phyloP scores from a whole-genome alignment of 2,113 vertebrate species.

The Ariopsis seemanni region DNA sequence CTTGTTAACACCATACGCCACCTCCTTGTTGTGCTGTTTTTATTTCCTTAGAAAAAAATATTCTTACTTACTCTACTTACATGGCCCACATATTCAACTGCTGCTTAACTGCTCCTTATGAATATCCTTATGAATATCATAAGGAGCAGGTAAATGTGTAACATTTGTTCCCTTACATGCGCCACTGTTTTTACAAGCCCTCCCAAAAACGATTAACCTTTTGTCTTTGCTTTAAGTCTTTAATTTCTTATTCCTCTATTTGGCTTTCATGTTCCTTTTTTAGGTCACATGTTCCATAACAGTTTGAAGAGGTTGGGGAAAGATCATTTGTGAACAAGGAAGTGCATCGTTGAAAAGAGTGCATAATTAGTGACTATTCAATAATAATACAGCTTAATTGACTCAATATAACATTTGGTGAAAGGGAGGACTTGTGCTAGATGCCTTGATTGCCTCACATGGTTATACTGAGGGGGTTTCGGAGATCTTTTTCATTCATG shows the following conservation, averaged over 20 bases:
- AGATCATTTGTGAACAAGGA: constrained; percentile 59
- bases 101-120: constrained; percentile 20
- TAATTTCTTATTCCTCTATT: constrained; percentile 51
- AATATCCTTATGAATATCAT: neutral
- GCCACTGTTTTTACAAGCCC: neutral
- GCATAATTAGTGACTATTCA: constrained; percentile 58
- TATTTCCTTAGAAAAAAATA: constrained; percentile 33
- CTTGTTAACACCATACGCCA: constrained; percentile 66
- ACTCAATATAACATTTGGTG: constrained; percentile 43
- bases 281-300: constrained; percentile 60
- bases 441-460: neutral
- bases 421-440: constrained; percentile 18
- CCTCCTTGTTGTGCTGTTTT: constrained; percentile 22
- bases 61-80: constrained; percentile 26
- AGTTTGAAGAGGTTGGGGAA: constrained; percentile 60
- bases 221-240: constrained; percentile 40
- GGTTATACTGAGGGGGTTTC: neutral
- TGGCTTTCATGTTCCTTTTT: constrained; percentile 67
- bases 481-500: neutral
- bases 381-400: constrained; percentile 56
- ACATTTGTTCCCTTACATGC: constrained; percentile 7
- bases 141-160: neutral
- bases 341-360: constrained; percentile 52
- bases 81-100: constrained; percentile 21
- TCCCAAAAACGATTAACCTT: neutral